Base-by-base conservation (phyloP, 2,113 vertebrate genomes). In the Varanus komodoensis region DNA sequence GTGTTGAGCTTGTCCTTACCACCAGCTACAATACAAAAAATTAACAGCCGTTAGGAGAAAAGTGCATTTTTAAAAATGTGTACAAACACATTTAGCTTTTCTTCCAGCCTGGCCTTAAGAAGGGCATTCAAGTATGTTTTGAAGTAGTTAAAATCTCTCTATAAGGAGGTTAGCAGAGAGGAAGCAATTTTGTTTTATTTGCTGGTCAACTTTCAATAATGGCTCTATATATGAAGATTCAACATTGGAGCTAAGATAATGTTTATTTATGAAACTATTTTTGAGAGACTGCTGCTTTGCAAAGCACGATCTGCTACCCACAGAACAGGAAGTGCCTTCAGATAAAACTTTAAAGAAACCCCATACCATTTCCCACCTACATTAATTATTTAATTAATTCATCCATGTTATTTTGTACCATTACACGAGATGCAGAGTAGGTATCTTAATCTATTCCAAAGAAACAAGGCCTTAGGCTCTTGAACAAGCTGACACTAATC, bases 321-420 rank as follows among this genome's bases (percentile, higher is more conserved):
- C 34, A 90, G 92, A 95, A 91, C 86, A 95, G 92, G 92, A 95
- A 95, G 87, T 21, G 85, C 50, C 17, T 91, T 81, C 87, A 89
- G 25, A 91, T 0, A 75, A 23, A 3, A 81, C 57, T 92, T 50
- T 6, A 82, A 67, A 91, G 23, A 87, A 92, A 89, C 80, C 32
- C 29, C 15, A 86, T 80, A 71, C 87, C 38, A 50, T 71, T 67
- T 27, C 15, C 64, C 89, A 85, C 61, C 90, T 44, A 0, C 8
- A 25, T 17, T 17, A 2, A 73, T 95, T 90, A 91, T 78, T 93
- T 93, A 48, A 88, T 80, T 92, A 69, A 84, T 82, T 3, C 3
- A 84, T 82, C 3, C 3, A 7, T 80, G 84, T 9, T 17, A 82
- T 90, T 61, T 64, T 91, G 68, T 3, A 90, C 52, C 61, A 90